Evolutionary conservation across 2,888 invertebrate genomes (phyloP), one percentile per base, ranked within the genome.

Genomic region (Microdon myrmicae): DNA sequence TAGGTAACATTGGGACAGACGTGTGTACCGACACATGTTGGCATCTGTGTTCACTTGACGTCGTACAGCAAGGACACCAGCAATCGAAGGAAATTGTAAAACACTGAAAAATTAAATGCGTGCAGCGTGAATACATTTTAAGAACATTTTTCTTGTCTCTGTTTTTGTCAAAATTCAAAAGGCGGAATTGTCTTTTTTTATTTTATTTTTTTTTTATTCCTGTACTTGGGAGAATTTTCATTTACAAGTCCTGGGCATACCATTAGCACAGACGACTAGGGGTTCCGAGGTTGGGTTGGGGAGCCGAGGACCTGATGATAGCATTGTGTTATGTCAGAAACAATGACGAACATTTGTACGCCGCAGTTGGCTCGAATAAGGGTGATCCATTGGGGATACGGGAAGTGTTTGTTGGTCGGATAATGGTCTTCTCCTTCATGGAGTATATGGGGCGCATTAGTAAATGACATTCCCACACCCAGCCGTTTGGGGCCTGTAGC

Each of bases 271-370:
- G 64, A 64, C 51, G 58, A 47, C 45, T 58, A 28, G 53, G 53
- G 53, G 51, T 43, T 47, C 31, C 28, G 41, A 8, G 12, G 16
- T n/a, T 26, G 20, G 19, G 10, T 16, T 20, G 16, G 20, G 29
- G 20, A 9, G 12, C n/a, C 32, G 37, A 19, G 10, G 25, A 41
- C 19, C 28, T 41, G 53, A 51, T 58, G 58, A 64, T 51, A 58
- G 51, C 51, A 58, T 56, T 56, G 56, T 64, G 41, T 58, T 58
- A 44, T 64, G 61, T 58, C 58, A 58, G 64, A 51, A 58, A 64
- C 64, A 58, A 64, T 64, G 64, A 53, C 44, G 53, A 51, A 64
- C 61, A 64, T 58, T 64, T 64, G 58, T 58, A 41, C 51, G 45
- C 58, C 64, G 43, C 64, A 58, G 49, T 64, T 64, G 37, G 31